A percentile compares a stretch with the other conserved stretches of the same genome.
phyloP scores from a whole-genome alignment of 1,140 invertebrate species.

The Bathynomus jamesi region DNA sequence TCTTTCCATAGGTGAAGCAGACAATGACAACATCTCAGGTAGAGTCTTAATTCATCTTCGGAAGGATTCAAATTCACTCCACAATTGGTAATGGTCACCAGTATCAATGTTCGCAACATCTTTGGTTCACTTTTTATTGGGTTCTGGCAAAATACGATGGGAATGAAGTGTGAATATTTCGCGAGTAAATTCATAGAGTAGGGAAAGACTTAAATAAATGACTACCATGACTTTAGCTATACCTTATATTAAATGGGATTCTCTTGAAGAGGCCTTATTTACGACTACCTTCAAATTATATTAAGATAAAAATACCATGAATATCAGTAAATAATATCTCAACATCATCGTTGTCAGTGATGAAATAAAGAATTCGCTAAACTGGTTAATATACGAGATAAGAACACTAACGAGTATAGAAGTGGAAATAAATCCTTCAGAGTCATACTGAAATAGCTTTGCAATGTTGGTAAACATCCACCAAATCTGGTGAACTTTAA shows the following conservation, averaged over 20 bases:
- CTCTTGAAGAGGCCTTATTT: no score
- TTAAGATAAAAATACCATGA: no score
- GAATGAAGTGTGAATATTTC: background rate
- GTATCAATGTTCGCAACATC: conserved; percentile 24
- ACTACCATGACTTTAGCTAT: no score
- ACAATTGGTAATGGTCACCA: background rate
- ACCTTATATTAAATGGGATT: no score
- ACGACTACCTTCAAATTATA: no score
- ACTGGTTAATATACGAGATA: no score
- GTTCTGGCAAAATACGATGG: background rate
- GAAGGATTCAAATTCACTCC: conserved; percentile 16
- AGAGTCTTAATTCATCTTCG: conserved; percentile 29
- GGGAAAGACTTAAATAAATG: no score
- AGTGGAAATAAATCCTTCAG: background rate
- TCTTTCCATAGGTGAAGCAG: conserved; percentile 23
- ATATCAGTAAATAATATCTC: no score
- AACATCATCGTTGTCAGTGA: no score
- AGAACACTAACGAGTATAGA: no score
- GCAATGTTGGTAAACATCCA: conserved; percentile 27
- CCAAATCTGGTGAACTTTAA: conserved; percentile 36
- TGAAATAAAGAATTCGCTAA: no score
- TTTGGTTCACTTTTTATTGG: conserved; percentile 28
- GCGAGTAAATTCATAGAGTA: no score
- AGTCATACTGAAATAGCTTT: conserved; percentile 20
- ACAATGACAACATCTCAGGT: conserved; percentile 22